Conservation (phyloP, 2,797 vertebrate genomes). For the Microctenopoma lineatum region DNA sequence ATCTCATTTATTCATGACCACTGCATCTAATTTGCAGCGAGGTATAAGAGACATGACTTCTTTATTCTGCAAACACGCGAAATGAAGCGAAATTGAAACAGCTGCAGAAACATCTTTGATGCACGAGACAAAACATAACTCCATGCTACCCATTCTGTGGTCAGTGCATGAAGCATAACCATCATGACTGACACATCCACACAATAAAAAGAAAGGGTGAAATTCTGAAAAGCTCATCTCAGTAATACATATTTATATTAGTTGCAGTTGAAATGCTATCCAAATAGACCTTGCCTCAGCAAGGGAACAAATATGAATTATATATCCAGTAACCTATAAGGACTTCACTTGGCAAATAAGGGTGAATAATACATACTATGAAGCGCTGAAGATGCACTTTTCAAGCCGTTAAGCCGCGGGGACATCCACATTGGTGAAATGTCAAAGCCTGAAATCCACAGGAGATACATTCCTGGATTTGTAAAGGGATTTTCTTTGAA, state of each 20-base stretch:
- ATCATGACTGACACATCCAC: constrained; percentile 62
- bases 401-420: constrained; percentile 71
- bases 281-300: constrained; percentile 73
- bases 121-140: constrained; percentile 8
- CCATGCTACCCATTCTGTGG: constrained; percentile 22
- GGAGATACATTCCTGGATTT: constrained; percentile 79
- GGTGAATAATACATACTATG: constrained; percentile 78
- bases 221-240: constrained; percentile 44
- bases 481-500: constrained; percentile 80
- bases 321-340: constrained; percentile 71
- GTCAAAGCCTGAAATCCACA: constrained; percentile 76
- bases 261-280: constrained; percentile 61
- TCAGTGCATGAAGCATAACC: constrained; percentile 14
- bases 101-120: neutral
- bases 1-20: constrained; percentile 35
- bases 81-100: neutral
- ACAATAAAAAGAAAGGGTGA: constrained; percentile 35
- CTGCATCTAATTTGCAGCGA: constrained; percentile 33
- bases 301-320: constrained; percentile 77
- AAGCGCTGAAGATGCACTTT: constrained; percentile 76
- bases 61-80: no score
- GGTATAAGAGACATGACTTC: neutral
- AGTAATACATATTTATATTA: constrained; percentile 77
- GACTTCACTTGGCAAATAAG: constrained; percentile 75
- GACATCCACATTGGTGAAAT: constrained; percentile 78